Conservation (phyloP, 1,140 invertebrate genomes). For the Melanaphis sacchari region DNA sequence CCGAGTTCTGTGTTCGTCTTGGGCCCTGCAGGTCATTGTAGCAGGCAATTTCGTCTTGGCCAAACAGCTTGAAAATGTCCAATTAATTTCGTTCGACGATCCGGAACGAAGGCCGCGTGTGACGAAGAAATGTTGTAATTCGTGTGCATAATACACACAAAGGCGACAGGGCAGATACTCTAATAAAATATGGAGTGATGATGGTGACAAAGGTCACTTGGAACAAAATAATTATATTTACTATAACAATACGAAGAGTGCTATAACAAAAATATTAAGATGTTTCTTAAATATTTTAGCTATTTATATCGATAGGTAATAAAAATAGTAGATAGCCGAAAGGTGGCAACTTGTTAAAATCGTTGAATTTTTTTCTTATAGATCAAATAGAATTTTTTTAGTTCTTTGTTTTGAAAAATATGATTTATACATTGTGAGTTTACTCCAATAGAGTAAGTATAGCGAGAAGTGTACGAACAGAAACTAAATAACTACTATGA, state of each 20-base stretch:
- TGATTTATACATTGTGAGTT: too few relatives aligned
- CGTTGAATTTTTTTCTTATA: not conserved
- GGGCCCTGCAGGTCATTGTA: not conserved
- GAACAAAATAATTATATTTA: not conserved
- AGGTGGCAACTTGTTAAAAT: not conserved
- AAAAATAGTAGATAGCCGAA: not conserved
- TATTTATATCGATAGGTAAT: not conserved
- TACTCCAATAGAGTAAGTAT: too few relatives aligned
- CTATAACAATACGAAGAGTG: not conserved
- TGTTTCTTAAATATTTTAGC: not conserved
- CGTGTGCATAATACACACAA: not conserved
- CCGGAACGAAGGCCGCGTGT: not conserved
- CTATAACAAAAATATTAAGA: not conserved
- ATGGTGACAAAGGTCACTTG: not conserved
- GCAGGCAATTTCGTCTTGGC: not conserved
- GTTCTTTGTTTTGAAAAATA: not conserved
- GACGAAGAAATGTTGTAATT: not conserved
- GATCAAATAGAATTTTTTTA: not conserved
- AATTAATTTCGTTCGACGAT: slow-evolving; percentile 23
- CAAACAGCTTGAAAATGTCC: not conserved
- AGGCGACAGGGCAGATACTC: not conserved
- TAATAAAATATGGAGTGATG: not conserved
- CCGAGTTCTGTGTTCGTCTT: not conserved
- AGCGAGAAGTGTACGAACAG: too few relatives aligned
- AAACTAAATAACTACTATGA: too few relatives aligned